phyloP scores from a whole-genome alignment of 2,888 invertebrate species.

The Heliconius charithonia region DNA sequence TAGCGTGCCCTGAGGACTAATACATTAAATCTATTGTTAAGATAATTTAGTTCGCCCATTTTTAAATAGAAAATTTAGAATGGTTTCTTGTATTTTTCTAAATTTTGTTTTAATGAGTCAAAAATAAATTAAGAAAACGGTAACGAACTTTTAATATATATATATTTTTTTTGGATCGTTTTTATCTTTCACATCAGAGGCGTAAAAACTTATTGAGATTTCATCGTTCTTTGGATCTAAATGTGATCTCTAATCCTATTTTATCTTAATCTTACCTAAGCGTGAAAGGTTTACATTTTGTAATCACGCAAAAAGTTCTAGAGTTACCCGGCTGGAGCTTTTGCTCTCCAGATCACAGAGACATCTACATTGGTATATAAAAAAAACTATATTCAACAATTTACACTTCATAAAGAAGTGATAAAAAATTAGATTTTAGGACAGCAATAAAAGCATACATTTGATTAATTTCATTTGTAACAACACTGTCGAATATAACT shows the following conservation, averaged over 20 bases:
- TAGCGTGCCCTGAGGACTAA: constrained; percentile 35
- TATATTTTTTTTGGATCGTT: not conserved
- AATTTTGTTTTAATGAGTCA: not conserved
- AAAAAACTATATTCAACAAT: not conserved
- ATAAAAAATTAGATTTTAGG: not conserved
- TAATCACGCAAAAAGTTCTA: constrained; percentile 16
- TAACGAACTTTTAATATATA: not conserved
- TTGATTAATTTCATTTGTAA: not conserved
- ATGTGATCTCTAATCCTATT: constrained; percentile 1
- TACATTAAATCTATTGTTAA: constrained; percentile 40
- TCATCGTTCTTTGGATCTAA: constrained; percentile 12
- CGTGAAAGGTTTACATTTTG: constrained; percentile 16
- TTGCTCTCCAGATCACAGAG: not conserved
- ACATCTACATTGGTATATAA: too few species aligned
- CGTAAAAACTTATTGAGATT: constrained; percentile 16
- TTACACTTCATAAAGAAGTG: not conserved
- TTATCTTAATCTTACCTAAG: constrained; percentile 22
- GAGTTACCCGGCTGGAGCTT: too few species aligned
- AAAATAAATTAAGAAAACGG: not conserved
- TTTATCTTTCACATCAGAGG: not conserved
- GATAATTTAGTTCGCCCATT: constrained; percentile 29
- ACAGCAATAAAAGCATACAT: not conserved
- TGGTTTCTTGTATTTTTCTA: constrained; percentile 1
- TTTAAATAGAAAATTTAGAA: not conserved
- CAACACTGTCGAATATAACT: not conserved